Percentiles rank a stretch among this genome's conserved stretches.
Conservation (phyloP, 2,797 vertebrate species). For the Knipowitschia caucasica region DNA sequence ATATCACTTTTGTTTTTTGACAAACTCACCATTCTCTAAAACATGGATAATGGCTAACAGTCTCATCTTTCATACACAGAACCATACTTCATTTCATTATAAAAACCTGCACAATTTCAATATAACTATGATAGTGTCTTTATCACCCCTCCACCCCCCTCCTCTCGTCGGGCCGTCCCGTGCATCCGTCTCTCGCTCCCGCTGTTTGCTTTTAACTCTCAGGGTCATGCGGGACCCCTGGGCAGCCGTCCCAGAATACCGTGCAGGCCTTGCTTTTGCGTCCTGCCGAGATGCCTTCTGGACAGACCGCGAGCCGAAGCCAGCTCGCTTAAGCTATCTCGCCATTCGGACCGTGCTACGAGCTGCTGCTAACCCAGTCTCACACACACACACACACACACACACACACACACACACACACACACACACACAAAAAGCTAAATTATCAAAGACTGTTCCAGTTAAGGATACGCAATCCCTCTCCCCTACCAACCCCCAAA, state of each 20-base stretch:
- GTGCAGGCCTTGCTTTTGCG: constrained; percentile 65
- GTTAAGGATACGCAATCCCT: constrained; percentile 7
- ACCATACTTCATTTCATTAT: neutral
- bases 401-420: neutral
- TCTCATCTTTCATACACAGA: neutral
- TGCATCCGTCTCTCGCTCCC: constrained; percentile 65
- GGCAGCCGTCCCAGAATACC: constrained; percentile 79
- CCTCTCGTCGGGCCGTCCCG: constrained; percentile 59
- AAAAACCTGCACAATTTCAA: too few species aligned
- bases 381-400: too few species aligned
- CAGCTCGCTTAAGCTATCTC: constrained; percentile 63
- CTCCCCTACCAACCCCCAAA: too few species aligned
- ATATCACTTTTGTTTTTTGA: too few species aligned
- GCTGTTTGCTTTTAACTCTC: constrained; percentile 81
- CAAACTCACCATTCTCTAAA: too few species aligned
- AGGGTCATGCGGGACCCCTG: constrained; percentile 79
- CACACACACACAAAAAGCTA: constrained; percentile 8
- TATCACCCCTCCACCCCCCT: constrained; percentile 42
- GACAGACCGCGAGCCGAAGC: constrained; percentile 61
- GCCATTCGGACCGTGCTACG: constrained; percentile 48
- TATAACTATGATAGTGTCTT: constrained; percentile 13
- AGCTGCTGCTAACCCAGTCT: constrained; percentile 36
- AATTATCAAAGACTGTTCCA: constrained; percentile 28
- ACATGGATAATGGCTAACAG: too few species aligned
- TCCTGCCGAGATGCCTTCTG: constrained; percentile 79